A percentile compares a stretch with the other conserved stretches of the same genome.
phyloP scores from a whole-genome alignment of 2,888 invertebrate genomes.

The Cephus rjabovi region DNA sequence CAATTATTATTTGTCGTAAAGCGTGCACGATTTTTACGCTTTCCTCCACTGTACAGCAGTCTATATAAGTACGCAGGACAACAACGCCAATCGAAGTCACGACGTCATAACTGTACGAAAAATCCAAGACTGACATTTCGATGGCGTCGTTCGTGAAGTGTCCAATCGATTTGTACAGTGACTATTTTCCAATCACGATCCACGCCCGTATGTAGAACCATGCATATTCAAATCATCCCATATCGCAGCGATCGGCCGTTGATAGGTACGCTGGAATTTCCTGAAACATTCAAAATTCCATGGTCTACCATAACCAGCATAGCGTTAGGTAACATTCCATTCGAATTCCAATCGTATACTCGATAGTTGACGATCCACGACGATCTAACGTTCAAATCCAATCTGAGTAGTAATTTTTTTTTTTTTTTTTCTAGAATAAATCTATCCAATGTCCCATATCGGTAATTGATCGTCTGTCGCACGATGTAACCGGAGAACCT shows the following conservation, averaged over 20 bases:
- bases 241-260: not conserved
- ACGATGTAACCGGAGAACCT: not conserved
- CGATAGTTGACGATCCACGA: not conserved
- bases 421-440: not conserved
- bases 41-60: not conserved
- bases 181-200: not conserved
- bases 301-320: not conserved
- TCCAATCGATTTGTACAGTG: not conserved
- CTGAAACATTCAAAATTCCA: not conserved
- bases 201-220: not conserved
- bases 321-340: not conserved
- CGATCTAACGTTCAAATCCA: not conserved
- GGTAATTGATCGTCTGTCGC: not conserved
- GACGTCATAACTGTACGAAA: not conserved
- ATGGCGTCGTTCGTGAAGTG: not conserved
- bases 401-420: not conserved
- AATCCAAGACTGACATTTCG: not conserved
- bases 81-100: not conserved
- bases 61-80: not conserved
- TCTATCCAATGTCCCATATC: not conserved
- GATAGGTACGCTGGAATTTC: not conserved
- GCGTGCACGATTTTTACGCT: not conserved
- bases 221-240: not conserved
- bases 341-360: not conserved
- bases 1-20: slow-evolving; percentile 8